Evolutionary conservation across 30 jellyfish, hydroid and myxozoan genomes (phyloP).

Genomic region (Euphysa ruthae): DNA sequence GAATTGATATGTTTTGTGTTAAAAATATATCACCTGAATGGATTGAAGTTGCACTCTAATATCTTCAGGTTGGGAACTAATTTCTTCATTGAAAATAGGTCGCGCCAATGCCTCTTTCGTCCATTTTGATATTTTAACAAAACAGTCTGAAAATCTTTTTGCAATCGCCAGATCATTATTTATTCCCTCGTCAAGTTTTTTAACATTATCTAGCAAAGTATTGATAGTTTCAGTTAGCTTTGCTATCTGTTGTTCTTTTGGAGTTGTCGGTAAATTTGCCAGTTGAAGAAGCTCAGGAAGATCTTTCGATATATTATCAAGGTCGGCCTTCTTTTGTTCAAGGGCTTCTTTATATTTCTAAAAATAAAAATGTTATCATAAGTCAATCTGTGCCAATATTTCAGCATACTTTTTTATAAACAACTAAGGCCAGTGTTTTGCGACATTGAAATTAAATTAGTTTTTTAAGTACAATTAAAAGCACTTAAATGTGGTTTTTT

Average conservation of each 20-base stretch:
- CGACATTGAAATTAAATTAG: too few species aligned
- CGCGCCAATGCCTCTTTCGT: conserved; percentile 37
- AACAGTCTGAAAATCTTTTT: conserved; percentile 26
- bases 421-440: too few species aligned
- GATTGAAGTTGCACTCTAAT: conserved; percentile 37
- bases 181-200: conserved; percentile 28
- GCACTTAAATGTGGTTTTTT: too few species aligned
- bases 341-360: conserved; percentile 8
- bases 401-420: too few species aligned
- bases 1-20: too few species aligned
- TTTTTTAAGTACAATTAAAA: too few species aligned
- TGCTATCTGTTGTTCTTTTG: conserved; percentile 37
- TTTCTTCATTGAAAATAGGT: conserved; percentile 43
- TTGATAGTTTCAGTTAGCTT: conserved; percentile 16
- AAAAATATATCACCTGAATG: conserved; percentile 63
- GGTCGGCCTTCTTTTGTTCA: conserved; percentile 26
- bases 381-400: too few species aligned
- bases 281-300: conserved; percentile 13
- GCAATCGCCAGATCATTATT: conserved; percentile 38
- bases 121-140: conserved; percentile 54
- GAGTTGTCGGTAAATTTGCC: conserved; percentile 23
- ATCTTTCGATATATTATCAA: conserved; percentile 18
- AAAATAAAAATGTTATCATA: too few species aligned
- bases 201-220: conserved; percentile 10
- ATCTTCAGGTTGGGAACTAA: conserved; percentile 36